Percentiles rank a stretch among this genome's conserved stretches.
Evolutionary conservation across 2,888 invertebrate genomes (phyloP).

Genomic region (Macrosiphum euphorbiae): DNA sequence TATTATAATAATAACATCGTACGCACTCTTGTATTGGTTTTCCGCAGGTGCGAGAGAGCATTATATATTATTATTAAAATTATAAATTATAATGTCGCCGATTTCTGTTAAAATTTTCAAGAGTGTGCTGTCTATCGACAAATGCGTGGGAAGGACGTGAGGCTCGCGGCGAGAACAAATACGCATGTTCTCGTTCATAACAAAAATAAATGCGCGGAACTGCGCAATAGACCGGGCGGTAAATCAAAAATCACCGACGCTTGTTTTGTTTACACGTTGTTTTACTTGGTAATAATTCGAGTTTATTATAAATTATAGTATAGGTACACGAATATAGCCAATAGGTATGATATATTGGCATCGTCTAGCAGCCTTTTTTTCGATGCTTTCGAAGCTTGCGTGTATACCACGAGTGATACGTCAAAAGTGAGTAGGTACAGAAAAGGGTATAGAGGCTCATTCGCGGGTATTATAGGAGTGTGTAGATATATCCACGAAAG

Average conservation of each 20-base stretch:
- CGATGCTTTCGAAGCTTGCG: background rate
- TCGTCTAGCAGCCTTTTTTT: background rate
- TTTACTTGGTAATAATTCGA: background rate
- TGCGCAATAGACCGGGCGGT: background rate
- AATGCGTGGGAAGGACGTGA: background rate
- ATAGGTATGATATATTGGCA: background rate
- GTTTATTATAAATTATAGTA: background rate
- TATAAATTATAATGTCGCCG: conserved; percentile 13
- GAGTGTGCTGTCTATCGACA: background rate
- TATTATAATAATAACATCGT: background rate
- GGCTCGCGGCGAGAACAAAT: background rate
- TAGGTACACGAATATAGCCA: background rate
- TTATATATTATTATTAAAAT: background rate
- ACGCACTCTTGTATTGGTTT: background rate
- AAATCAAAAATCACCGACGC: background rate
- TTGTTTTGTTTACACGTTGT: background rate
- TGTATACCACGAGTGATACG: background rate
- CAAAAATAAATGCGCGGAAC: background rate
- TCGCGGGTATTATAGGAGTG: background rate
- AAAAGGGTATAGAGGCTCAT: background rate
- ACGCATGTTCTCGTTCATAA: background rate
- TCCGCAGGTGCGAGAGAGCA: background rate
- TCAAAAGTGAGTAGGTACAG: background rate
- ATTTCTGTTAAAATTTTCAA: background rate
- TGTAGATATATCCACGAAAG: no score